Percentiles rank a stretch among this genome's conserved stretches.
phyloP scores from a whole-genome alignment of 2,797 vertebrate genomes.

The Urocyon cinereoargenteus region DNA sequence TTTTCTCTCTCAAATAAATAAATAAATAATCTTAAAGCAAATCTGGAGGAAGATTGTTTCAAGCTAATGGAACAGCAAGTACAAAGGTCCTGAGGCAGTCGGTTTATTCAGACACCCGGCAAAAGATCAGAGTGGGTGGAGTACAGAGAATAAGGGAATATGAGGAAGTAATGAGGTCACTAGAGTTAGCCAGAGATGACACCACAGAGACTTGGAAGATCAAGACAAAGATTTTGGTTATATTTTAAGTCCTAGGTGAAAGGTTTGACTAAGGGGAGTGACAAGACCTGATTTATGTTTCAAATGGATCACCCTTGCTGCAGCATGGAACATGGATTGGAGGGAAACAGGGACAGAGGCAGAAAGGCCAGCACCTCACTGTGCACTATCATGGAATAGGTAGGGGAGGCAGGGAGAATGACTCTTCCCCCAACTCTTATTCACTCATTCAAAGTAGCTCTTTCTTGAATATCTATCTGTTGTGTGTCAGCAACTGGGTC shows the following conservation, averaged over 20 bases:
- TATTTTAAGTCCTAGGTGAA: neutral
- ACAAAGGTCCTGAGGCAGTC: neutral
- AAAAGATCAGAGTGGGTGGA: neutral
- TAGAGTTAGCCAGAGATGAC: neutral
- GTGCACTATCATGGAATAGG: neutral
- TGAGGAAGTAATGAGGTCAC: neutral
- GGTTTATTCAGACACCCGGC: neutral
- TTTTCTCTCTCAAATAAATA: neutral
- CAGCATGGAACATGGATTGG: neutral
- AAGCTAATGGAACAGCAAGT: neutral
- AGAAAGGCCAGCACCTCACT: neutral
- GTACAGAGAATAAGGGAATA: neutral
- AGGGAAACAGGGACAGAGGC: neutral
- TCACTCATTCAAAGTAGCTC: neutral
- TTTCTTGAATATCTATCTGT: neutral
- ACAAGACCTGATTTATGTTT: neutral
- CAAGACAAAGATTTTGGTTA: neutral
- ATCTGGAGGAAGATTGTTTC: neutral
- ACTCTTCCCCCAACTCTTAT: neutral
- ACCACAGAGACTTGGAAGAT: neutral
- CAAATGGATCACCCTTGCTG: neutral
- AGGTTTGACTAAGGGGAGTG: neutral
- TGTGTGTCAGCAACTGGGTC: neutral
- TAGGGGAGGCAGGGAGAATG: neutral
- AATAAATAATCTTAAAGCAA: neutral